Percentiles rank a stretch among this genome's conserved stretches.
These are phyloP conservation scores for Dolichoris vasculosae DNA, from an alignment of 1,140 invertebrate species.

Conservation along the genomic window DNA sequence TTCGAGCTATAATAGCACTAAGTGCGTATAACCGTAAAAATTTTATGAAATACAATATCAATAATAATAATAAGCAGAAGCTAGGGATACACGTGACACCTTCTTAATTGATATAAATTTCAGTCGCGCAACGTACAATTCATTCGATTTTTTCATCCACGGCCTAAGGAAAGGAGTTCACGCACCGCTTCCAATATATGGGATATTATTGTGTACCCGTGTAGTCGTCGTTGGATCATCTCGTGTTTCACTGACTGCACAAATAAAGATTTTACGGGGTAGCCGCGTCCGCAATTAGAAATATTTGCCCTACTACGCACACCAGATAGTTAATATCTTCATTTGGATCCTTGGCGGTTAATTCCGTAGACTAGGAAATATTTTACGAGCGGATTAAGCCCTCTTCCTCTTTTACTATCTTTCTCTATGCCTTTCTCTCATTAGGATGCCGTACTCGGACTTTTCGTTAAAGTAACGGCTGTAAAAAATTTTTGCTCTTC, in stretches of 20 bases:
- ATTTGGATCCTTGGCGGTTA: conserved; percentile 53
- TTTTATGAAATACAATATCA: conserved; percentile 45
- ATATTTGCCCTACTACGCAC: conserved; percentile 57
- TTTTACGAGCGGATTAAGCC: conserved; percentile 58
- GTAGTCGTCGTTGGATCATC: background rate
- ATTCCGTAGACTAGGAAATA: conserved; percentile 41
- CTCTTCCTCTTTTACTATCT: too few relatives aligned
- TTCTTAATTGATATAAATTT: conserved; percentile 47
- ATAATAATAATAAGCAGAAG: background rate
- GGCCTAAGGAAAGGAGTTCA: background rate
- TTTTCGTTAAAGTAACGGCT: conserved; percentile 34
- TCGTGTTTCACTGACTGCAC: conserved; percentile 25
- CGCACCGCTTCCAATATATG: conserved; percentile 22
- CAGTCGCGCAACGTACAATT: background rate
- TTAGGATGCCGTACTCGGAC: conserved; percentile 35
- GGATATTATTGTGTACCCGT: background rate
- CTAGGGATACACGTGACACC: conserved; percentile 16
- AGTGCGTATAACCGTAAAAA: conserved; percentile 49
- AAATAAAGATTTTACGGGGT: conserved; percentile 68
- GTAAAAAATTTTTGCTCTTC: conserved; percentile 43
- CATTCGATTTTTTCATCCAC: conserved; percentile 10
- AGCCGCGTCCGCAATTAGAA: conserved; percentile 63
- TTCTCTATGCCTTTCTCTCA: background rate
- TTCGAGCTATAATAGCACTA: background rate
- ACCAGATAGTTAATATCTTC: conserved; percentile 64